Evolutionary conservation across 92 coral and sea anemone species (phyloP).

Genomic region (Zoanthus sociatus): DNA sequence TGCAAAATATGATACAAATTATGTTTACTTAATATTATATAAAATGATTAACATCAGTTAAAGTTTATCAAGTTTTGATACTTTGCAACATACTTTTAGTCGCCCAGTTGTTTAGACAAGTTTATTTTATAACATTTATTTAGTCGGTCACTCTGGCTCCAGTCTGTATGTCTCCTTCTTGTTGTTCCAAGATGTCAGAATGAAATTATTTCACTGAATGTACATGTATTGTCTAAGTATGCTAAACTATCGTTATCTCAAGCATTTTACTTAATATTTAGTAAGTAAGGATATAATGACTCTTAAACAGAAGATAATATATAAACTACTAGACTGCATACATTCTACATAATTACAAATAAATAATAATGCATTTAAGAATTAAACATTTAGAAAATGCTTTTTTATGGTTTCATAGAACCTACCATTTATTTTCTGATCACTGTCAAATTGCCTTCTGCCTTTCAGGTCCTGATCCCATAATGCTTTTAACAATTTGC

Average conservation of each 20-base stretch:
- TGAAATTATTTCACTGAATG: background rate
- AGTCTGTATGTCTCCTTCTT: slow-evolving; percentile 17
- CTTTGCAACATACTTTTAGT: slow-evolving; percentile 8
- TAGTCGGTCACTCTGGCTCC: slow-evolving; percentile 12
- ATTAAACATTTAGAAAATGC: no score
- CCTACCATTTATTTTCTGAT: no score
- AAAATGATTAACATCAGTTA: background rate
- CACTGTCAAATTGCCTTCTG: no score
- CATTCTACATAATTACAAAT: no score
- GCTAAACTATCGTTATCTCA: background rate
- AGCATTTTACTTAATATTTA: background rate
- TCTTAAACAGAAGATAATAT: background rate
- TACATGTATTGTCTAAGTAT: background rate
- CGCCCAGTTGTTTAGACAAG: background rate
- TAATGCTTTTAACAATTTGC: no score
- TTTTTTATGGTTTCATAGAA: no score
- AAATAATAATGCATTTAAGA: no score
- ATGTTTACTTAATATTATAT: background rate
- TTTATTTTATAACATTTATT: slow-evolving; percentile 5
- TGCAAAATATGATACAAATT: slow-evolving; percentile 7
- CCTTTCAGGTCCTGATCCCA: no score
- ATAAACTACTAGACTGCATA: no score
- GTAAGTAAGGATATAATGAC: background rate
- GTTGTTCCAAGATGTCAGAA: slow-evolving; percentile 7
- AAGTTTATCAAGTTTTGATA: background rate